Conservation (phyloP, 92 coral and sea anemone species). For the Epizoanthus ramosus region DNA sequence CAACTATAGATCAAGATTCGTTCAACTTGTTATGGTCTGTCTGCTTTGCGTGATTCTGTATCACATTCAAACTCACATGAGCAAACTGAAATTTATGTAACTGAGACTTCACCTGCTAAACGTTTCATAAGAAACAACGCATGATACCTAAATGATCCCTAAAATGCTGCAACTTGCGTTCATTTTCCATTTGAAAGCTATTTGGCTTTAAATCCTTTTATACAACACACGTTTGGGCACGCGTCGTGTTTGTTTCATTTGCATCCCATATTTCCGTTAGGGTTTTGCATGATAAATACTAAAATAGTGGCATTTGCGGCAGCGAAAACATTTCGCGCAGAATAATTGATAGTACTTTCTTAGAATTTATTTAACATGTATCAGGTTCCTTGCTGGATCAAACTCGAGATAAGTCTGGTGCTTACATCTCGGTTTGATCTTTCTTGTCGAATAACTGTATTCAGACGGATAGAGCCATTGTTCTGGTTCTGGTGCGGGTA, state of each 20-base stretch:
- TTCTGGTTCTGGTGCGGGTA: neutral
- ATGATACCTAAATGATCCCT: neutral
- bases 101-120: neutral
- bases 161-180: neutral
- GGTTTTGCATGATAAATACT: neutral
- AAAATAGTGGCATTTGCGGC: neutral
- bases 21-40: no score
- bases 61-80: no score
- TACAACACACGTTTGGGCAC: conserved; percentile 2
- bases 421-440: neutral
- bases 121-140: neutral
- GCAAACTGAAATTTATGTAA: no score
- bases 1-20: neutral
- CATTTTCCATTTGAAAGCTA: neutral
- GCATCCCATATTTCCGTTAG: conserved; percentile 5
- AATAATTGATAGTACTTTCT: neutral
- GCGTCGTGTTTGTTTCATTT: conserved; percentile 11
- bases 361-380: conserved; percentile 24
- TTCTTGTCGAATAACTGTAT: neutral
- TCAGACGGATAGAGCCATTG: conserved; percentile 22
- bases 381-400: conserved; percentile 11
- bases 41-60: no score
- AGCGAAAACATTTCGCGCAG: neutral
- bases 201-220: neutral
- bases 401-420: neutral